phyloP scores from a whole-genome alignment of 2,888 invertebrate species.

The Aphodius granarius region DNA sequence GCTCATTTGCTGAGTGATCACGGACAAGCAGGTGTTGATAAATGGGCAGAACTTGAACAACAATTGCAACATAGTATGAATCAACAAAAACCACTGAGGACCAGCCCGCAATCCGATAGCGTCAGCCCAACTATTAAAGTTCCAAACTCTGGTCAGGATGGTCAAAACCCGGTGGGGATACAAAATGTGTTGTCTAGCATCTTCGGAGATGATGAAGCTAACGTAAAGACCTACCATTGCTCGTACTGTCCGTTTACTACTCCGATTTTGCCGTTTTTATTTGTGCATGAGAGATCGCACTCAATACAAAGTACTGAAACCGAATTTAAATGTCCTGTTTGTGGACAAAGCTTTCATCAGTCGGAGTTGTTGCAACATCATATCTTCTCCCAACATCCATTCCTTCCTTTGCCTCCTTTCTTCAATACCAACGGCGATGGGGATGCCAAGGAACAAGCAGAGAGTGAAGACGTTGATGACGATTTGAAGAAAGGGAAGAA shows the following conservation, averaged over 20 bases:
- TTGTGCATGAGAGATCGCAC: slow-evolving; percentile 90
- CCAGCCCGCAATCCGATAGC: slow-evolving; percentile 42
- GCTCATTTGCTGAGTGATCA: slow-evolving; percentile 87
- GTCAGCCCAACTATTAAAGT: slow-evolving; percentile 61
- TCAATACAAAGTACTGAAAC: slow-evolving; percentile 44
- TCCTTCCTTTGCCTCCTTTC: slow-evolving; percentile 49
- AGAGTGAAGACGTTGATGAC: slow-evolving; percentile 26
- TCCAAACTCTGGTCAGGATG: slow-evolving; percentile 55
- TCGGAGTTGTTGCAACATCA: slow-evolving; percentile 65
- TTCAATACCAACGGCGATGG: slow-evolving; percentile 52
- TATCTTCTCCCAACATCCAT: slow-evolving; percentile 62
- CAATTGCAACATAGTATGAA: slow-evolving; percentile 50
- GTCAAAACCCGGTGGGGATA: slow-evolving; percentile 49
- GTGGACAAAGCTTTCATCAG: slow-evolving; percentile 60
- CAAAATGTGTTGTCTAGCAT: slow-evolving; percentile 59
- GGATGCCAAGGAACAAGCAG: slow-evolving; percentile 45
- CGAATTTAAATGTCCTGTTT: slow-evolving; percentile 60
- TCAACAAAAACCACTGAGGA: slow-evolving; percentile 34
- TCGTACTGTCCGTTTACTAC: slow-evolving; percentile 89
- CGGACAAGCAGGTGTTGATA: slow-evolving; percentile 67
- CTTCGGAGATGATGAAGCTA: slow-evolving; percentile 58
- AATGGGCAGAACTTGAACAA: slow-evolving; percentile 63
- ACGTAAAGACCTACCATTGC: slow-evolving; percentile 81
- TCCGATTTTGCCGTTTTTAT: slow-evolving; percentile 85
- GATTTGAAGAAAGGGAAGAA: slow-evolving; percentile 49